phyloP scores from a whole-genome alignment of 1,140 invertebrate genomes.

The Aphaenogaster ashmeadi region DNA sequence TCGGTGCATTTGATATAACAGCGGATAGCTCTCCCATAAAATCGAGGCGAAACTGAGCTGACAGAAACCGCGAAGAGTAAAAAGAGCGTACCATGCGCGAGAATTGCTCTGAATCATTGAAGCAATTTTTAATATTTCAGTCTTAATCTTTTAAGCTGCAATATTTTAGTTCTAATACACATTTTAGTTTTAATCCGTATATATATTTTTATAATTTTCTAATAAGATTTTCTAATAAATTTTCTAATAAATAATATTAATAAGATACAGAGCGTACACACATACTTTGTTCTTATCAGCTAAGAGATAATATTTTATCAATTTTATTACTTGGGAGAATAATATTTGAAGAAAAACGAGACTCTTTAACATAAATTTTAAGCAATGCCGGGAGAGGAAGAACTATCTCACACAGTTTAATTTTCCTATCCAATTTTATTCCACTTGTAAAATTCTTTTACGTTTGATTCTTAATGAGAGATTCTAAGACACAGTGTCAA shows the following conservation, averaged over 20 bases:
- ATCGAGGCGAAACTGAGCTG: conserved; percentile 27
- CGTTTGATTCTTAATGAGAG: not conserved
- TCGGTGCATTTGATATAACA: conserved; percentile 25
- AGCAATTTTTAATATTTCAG: not conserved
- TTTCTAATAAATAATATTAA: not conserved
- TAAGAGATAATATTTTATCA: not conserved
- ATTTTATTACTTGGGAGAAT: not conserved
- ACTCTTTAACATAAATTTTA: not conserved
- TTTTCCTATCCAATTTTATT: not conserved
- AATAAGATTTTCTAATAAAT: not conserved
- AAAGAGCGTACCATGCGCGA: not conserved
- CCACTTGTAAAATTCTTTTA: not conserved
- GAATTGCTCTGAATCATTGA: conserved; percentile 8
- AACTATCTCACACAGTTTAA: not conserved
- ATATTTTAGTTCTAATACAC: not conserved
- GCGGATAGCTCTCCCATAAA: conserved; percentile 48
- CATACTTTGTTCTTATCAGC: not conserved
- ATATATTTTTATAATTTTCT: not conserved
- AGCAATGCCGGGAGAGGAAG: not conserved
- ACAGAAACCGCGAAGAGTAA: not conserved
- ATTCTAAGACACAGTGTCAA: not conserved
- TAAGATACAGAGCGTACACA: not conserved
- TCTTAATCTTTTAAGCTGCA: not conserved
- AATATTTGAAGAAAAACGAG: not conserved
- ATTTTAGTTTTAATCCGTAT: not conserved